Evolutionary conservation across 1,140 invertebrate genomes (phyloP).

Genomic region (Neodiprion virginianus): DNA sequence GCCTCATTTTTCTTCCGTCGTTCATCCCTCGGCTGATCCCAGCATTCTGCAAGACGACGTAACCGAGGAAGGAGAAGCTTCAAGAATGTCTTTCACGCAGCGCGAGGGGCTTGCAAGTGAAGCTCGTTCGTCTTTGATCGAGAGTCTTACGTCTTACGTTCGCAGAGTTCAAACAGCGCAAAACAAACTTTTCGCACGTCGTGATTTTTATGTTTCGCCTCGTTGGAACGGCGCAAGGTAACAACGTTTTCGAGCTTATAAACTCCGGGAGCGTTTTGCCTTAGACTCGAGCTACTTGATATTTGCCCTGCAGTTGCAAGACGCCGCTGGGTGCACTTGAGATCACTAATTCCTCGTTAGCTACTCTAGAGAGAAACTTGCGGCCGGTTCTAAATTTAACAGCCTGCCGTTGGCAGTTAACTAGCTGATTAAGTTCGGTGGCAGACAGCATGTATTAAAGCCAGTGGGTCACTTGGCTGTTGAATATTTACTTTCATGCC

Average conservation of each 20-base stretch:
- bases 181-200: too few relatives aligned
- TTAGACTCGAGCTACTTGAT: too few relatives aligned
- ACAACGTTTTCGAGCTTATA: too few relatives aligned
- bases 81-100: neutral
- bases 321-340: neutral
- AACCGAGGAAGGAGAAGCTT: neutral
- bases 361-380: neutral
- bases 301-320: too few relatives aligned
- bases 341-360: slow-evolving; percentile 3
- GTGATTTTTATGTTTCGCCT: too few relatives aligned
- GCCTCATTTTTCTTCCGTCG: neutral
- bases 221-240: too few relatives aligned
- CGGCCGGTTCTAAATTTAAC: neutral
- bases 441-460: neutral
- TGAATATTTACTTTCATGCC: too few relatives aligned
- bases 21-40: neutral
- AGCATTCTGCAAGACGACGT: neutral
- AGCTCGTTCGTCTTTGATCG: too few relatives aligned
- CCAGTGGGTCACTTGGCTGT: too few relatives aligned
- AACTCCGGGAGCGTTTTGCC: too few relatives aligned
- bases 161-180: too few relatives aligned
- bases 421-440: neutral
- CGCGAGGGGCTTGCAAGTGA: neutral
- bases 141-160: too few relatives aligned
- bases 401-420: neutral